A percentile compares a stretch with the other conserved stretches of the same genome.
Conservation (phyloP, 1,140 invertebrate species). For the Drosophila bipectinata region DNA sequence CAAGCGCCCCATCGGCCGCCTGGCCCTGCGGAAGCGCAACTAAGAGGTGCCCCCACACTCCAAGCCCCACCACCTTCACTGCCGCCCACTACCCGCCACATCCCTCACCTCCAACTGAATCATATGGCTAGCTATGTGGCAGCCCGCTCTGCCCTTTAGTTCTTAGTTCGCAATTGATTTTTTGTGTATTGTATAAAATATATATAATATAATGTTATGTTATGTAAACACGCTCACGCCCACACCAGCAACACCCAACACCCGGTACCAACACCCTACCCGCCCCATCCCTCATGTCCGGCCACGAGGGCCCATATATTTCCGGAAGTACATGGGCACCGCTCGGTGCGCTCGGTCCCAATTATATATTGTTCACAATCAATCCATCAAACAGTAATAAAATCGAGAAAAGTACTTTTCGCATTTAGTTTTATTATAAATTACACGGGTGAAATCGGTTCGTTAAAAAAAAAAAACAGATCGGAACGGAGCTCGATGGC, state of each 20-base stretch:
- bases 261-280: constrained; percentile 2
- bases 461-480: constrained; percentile 8
- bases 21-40: constrained; percentile 78
- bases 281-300: constrained; percentile 25
- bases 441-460: constrained; percentile 38
- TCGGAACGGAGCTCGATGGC: constrained; percentile 17
- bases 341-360: constrained; percentile 17
- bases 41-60: constrained; percentile 23
- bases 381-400: constrained; percentile 46
- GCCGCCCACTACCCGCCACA: not conserved
- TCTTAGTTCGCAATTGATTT: constrained; percentile 74
- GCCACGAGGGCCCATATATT: constrained; percentile 29
- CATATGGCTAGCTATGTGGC: constrained; percentile 74
- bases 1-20: constrained; percentile 69
- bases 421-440: constrained; percentile 46
- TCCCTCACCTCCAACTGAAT: constrained; percentile 8
- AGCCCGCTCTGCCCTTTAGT: constrained; percentile 73
- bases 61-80: not conserved
- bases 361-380: constrained; percentile 54
- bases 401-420: constrained; percentile 30
- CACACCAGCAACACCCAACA: not conserved
- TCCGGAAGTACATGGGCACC: constrained; percentile 19
- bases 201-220: constrained; percentile 64
- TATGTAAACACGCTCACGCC: constrained; percentile 34
- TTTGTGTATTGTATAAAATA: constrained; percentile 55